A percentile compares a stretch with the other conserved stretches of the same genome.
These are phyloP conservation scores for Calephelis perditalis DNA, from an alignment of 2,888 invertebrate species.

Conservation along the genomic window DNA sequence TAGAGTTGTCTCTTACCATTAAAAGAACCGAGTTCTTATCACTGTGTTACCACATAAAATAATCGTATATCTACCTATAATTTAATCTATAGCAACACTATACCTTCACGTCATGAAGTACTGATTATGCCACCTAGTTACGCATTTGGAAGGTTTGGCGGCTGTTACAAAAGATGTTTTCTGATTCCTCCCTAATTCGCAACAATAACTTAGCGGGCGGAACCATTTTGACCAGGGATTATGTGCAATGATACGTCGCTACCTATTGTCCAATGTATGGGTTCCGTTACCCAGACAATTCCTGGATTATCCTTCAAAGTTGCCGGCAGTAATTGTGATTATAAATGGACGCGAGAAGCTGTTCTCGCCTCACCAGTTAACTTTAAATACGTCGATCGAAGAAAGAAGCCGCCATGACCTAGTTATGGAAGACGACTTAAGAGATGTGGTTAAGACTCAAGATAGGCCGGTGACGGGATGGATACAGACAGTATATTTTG, in stretches of 20 bases:
- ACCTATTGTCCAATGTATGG: constrained; percentile 45
- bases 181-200: constrained; percentile 71
- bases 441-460: no score
- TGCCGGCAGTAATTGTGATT: constrained; percentile 43
- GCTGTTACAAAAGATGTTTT: constrained; percentile 53
- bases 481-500: no score
- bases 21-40: no score
- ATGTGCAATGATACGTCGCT: constrained; percentile 70
- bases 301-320: constrained; percentile 69
- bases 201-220: constrained; percentile 59
- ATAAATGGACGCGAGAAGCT: constrained; percentile 58
- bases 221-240: constrained; percentile 45
- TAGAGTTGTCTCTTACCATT: no score
- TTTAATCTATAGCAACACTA: no score
- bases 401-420: constrained; percentile 55
- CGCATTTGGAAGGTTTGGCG: constrained; percentile 55
- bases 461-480: no score
- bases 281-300: constrained; percentile 68
- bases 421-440: constrained; percentile 63
- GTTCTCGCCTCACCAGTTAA: constrained; percentile 70
- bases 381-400: constrained; percentile 46
- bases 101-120: no score
- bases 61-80: no score
- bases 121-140: constrained; percentile 67
- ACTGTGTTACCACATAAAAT: no score